These are phyloP conservation scores for Empis livida DNA, from an alignment of 2,888 invertebrate species.

Conservation along the genomic window DNA sequence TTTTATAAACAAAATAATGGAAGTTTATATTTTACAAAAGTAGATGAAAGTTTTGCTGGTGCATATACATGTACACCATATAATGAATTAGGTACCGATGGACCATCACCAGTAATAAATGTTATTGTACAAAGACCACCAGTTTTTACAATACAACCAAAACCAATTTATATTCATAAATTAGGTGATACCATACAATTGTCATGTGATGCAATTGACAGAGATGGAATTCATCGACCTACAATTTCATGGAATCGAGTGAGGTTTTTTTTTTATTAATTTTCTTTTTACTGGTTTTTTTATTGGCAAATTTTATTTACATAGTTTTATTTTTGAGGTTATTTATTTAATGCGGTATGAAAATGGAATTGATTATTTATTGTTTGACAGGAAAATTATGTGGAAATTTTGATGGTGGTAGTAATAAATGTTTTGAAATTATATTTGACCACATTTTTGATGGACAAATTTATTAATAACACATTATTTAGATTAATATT, in stretches of 20 bases:
- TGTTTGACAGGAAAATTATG: too few species aligned
- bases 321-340: too few species aligned
- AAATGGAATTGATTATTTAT: too few species aligned
- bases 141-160: constrained; percentile 65
- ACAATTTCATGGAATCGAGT: constrained; percentile 57
- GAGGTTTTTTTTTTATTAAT: constrained; percentile 15
- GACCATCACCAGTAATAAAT: constrained; percentile 70
- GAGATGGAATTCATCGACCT: constrained; percentile 50
- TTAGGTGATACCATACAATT: constrained; percentile 67
- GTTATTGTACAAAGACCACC: constrained; percentile 79
- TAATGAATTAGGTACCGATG: constrained; percentile 76
- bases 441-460: too few species aligned
- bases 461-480: too few species aligned
- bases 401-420: too few species aligned
- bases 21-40: constrained; percentile 69
- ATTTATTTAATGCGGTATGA: too few species aligned
- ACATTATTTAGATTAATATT: too few species aligned
- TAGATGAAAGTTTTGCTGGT: constrained; percentile 75
- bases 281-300: too few species aligned
- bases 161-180: constrained; percentile 70
- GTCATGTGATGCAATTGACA: constrained; percentile 67
- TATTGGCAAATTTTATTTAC: too few species aligned
- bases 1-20: constrained; percentile 78
- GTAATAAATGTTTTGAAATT: too few species aligned
- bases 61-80: constrained; percentile 85